Conservation (phyloP, 2,113 vertebrate species). For the Pongo pygmaeus region DNA sequence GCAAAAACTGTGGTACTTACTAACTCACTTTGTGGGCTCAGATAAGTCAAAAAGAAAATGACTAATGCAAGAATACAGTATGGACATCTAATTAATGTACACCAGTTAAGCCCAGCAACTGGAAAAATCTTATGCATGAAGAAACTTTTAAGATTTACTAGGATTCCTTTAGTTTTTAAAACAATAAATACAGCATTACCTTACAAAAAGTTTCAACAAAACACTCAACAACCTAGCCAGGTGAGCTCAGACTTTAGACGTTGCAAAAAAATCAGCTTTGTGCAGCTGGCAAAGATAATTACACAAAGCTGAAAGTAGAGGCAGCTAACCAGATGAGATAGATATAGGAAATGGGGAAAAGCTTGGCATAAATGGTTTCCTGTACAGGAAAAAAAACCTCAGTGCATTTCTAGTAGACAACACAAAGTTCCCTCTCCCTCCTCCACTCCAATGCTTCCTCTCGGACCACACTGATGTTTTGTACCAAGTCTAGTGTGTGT, state of each 20-base stretch:
- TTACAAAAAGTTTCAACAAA: constrained; percentile 83
- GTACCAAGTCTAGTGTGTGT: constrained; percentile 85
- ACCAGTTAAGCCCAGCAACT: constrained; percentile 79
- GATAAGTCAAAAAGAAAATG: constrained; percentile 68
- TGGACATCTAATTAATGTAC: constrained; percentile 61
- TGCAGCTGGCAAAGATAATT: constrained; percentile 83
- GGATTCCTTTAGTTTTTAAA: constrained; percentile 83
- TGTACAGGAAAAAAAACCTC: constrained; percentile 85
- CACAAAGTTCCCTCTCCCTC: constrained; percentile 78
- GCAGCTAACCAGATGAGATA: constrained; percentile 85
- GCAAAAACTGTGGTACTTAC: constrained; percentile 77
- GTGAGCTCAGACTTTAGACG: constrained; percentile 83
- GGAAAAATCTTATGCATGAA: constrained; percentile 75
- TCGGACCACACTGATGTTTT: constrained; percentile 80
- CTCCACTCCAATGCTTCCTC: constrained; percentile 68
- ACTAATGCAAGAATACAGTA: constrained; percentile 73
- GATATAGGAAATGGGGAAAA: constrained; percentile 82
- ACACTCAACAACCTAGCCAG: constrained; percentile 82
- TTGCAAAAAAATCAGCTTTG: constrained; percentile 82
- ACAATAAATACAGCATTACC: constrained; percentile 85
- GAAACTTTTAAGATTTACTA: constrained; percentile 84
- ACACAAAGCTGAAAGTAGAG: constrained; percentile 84
- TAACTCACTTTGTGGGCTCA: constrained; percentile 81
- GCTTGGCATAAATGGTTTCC: constrained; percentile 87
- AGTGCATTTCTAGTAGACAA: constrained; percentile 89